Base-by-base conservation (phyloP, 1,140 invertebrate species). In the Seison nebaliae region DNA sequence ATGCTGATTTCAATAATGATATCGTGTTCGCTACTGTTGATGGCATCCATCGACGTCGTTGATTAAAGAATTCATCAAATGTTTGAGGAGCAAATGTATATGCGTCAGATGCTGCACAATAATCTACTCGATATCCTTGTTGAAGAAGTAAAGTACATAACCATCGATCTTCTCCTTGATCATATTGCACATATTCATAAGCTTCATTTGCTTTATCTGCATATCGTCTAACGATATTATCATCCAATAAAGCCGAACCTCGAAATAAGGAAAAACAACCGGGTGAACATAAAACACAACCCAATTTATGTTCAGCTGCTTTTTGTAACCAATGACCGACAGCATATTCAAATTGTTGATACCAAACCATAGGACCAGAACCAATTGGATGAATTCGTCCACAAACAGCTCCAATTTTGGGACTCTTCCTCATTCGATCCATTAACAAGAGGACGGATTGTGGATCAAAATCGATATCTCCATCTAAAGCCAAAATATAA, bases 1-100 rank as follows among this genome's bases (percentile, higher is more conserved):
- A 55, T 41, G 60, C 64, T 42, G 65, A 64, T 5, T 52, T 45
- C 1, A 70, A 48, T 7, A 70, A 49, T 47, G 71, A 69, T 47
- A 70, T 56, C 42, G 70, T 68, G 50, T 71, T 71, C 31, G 69
- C 69, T 48, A 70, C 59, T 5, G 69, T 70, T 5, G 67, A 69
- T 1, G 69, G 68, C 34, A 69, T 66, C 69, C 69, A 70, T 5
- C 69, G 52, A 35, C 69, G 50, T 5, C 67, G 48, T 49, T 70
- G 68, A 43, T 57, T 55, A 46, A 55, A 58, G 42, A 57, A 57
- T 40, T 57, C 53, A 24, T 51, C 49, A 43, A 63, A 62, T 5
- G 58, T 61, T 57, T 70, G 67, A 0, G 68, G 68, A 16, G 65
- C 66, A 53, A 68, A 67, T 15, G 69, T 70, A 40, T 66, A 57